phyloP scores from a whole-genome alignment of 2,797 vertebrate species.

The Carcharodon carcharias region DNA sequence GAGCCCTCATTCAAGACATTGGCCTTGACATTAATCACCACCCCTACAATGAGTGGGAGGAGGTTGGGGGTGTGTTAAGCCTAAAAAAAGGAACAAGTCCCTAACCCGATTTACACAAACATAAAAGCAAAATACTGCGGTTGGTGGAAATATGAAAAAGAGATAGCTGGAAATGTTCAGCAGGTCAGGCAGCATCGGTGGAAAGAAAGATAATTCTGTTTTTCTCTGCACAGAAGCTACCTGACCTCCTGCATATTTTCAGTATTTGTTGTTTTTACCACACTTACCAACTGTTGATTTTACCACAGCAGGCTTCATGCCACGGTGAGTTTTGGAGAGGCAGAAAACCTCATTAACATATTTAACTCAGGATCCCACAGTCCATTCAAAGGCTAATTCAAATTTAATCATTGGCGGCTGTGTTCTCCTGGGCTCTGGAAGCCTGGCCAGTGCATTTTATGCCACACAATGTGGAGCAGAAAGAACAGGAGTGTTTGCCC shows the following conservation, averaged over 20 bases:
- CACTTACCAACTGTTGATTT: neutral
- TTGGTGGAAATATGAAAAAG: no score
- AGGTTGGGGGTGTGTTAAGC: neutral
- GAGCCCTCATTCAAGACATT: neutral
- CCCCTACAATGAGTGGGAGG: neutral
- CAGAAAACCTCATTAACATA: neutral
- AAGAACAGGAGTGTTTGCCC: neutral
- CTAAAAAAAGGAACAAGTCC: neutral
- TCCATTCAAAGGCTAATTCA: neutral
- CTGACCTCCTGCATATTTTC: neutral
- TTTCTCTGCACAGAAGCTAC: neutral
- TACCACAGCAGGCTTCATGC: neutral
- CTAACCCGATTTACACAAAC: neutral
- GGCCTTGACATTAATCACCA: neutral
- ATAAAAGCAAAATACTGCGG: no score
- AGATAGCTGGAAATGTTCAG: no score
- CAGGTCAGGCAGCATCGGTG: no score
- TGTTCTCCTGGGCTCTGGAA: no score
- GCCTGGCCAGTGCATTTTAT: neutral
- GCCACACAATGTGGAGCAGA: neutral
- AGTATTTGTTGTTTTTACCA: neutral
- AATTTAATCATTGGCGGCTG: neutral
- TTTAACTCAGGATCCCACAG: neutral
- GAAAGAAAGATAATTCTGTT: neutral
- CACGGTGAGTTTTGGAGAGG: neutral